Conservation (phyloP, 2,888 invertebrate species). For the Fragum sueziense region DNA sequence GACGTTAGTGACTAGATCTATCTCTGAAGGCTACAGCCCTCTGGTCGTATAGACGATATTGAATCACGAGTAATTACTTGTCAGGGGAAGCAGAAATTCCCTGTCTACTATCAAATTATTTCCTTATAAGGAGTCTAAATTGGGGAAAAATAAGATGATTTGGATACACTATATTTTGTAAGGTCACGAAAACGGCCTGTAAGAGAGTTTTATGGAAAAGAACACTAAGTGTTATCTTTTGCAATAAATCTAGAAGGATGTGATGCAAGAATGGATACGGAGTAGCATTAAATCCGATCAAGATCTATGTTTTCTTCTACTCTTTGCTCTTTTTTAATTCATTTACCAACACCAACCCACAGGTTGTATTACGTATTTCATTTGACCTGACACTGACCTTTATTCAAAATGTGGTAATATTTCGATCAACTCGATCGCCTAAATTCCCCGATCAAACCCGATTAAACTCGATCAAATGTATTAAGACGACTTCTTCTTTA, state of each 20-base stretch:
- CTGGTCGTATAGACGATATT: background rate
- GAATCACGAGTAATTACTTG: slow-evolving; percentile 21
- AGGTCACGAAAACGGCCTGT: too few relatives aligned
- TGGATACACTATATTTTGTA: background rate
- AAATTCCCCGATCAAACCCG: too few relatives aligned
- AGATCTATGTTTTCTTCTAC: background rate
- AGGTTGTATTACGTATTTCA: too few relatives aligned
- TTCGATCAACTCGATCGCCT: too few relatives aligned
- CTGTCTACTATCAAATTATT: slow-evolving; percentile 11
- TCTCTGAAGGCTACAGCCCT: background rate
- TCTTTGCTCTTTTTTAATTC: background rate
- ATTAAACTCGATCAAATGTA: too few relatives aligned
- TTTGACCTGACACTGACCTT: too few relatives aligned
- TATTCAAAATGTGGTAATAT: too few relatives aligned
- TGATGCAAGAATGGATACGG: background rate
- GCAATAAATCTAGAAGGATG: background rate
- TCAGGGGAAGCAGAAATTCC: slow-evolving; percentile 5
- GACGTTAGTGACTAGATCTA: slow-evolving; percentile 13
- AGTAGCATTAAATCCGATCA: background rate
- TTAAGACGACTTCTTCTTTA: too few relatives aligned
- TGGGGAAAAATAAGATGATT: background rate
- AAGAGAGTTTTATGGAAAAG: too few relatives aligned
- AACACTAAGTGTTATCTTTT: background rate
- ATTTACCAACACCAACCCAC: background rate
- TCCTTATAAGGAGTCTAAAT: slow-evolving; percentile 1